A percentile compares a stretch with the other conserved stretches of the same genome.
These are phyloP conservation scores for Drosophila kepulauana DNA, from an alignment of 1,140 invertebrate genomes.

Conservation along the genomic window DNA sequence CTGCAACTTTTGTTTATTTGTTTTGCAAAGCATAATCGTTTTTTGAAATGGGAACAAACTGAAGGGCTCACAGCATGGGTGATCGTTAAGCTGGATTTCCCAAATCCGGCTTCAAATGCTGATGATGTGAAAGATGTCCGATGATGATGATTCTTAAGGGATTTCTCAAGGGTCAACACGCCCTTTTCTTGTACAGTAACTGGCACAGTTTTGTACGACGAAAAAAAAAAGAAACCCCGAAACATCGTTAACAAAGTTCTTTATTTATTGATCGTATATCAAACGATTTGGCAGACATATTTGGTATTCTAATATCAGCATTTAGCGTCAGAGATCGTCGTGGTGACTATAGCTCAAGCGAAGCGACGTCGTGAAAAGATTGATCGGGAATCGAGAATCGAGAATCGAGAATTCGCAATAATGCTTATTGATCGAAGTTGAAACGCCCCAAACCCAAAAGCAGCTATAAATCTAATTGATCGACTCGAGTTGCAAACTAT, in stretches of 20 bases:
- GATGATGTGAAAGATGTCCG: conserved; percentile 8
- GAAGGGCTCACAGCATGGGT: conserved; percentile 35
- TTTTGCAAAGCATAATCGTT: conserved; percentile 21
- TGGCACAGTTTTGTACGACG: conserved; percentile 38
- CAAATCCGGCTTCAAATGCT: conserved; percentile 42
- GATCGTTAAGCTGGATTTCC: conserved; percentile 23
- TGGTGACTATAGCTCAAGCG: conserved; percentile 47
- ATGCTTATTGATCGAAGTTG: background rate
- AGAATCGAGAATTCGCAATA: background rate
- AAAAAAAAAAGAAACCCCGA: background rate
- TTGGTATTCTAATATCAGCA: conserved; percentile 61
- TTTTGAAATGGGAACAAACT: conserved; percentile 27
- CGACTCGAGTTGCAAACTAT: conserved; percentile 1
- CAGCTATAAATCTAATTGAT: conserved; percentile 10
- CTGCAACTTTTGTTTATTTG: conserved; percentile 42
- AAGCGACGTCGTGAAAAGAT: conserved; percentile 9
- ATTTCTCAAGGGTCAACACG: conserved; percentile 23
- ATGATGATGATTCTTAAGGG: conserved; percentile 3
- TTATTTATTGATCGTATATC: conserved; percentile 2
- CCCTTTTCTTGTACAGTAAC: conserved; percentile 38
- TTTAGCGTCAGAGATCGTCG: conserved; percentile 58
- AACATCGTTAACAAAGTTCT: conserved; percentile 1
- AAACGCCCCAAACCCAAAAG: conserved; percentile 7
- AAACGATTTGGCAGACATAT: conserved; percentile 15
- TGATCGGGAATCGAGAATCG: conserved; percentile 6